phyloP scores from a whole-genome alignment of 2,797 vertebrate genomes.

The Channallabes apus region DNA sequence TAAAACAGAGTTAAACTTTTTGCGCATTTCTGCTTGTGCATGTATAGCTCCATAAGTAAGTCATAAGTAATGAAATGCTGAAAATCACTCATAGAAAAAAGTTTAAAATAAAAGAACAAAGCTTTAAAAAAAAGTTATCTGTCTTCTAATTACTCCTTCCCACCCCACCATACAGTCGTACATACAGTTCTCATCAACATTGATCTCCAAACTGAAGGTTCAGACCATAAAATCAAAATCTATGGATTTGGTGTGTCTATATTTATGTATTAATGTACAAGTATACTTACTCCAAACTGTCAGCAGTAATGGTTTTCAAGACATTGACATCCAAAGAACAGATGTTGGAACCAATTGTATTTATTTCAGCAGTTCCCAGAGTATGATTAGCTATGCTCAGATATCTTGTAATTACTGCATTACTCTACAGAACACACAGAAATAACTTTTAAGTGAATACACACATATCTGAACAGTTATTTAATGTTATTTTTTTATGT shows the following conservation, averaged over 20 bases:
- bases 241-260: not conserved
- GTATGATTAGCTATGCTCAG: slow-evolving; percentile 56
- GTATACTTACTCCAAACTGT: slow-evolving; percentile 52
- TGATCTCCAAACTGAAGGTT: not conserved
- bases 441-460: not conserved
- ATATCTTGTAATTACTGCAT: slow-evolving; percentile 65
- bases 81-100: not conserved
- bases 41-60: not conserved
- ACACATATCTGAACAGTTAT: not conserved
- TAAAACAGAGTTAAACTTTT: not conserved
- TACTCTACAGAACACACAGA: slow-evolving; percentile 58
- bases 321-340: slow-evolving; percentile 61
- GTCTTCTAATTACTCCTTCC: not conserved
- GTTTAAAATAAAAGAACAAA: not conserved
- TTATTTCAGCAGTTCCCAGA: slow-evolving; percentile 61
- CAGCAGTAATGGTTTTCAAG: slow-evolving; percentile 59
- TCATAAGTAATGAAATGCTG: not conserved
- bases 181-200: not conserved
- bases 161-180: not conserved
- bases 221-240: not conserved
- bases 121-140: not conserved
- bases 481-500: no score
- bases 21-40: not conserved
- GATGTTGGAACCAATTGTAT: slow-evolving; percentile 59
- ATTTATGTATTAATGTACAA: not conserved